phyloP scores from a whole-genome alignment of 2,113 vertebrate species.

The Maccullochella peelii region DNA sequence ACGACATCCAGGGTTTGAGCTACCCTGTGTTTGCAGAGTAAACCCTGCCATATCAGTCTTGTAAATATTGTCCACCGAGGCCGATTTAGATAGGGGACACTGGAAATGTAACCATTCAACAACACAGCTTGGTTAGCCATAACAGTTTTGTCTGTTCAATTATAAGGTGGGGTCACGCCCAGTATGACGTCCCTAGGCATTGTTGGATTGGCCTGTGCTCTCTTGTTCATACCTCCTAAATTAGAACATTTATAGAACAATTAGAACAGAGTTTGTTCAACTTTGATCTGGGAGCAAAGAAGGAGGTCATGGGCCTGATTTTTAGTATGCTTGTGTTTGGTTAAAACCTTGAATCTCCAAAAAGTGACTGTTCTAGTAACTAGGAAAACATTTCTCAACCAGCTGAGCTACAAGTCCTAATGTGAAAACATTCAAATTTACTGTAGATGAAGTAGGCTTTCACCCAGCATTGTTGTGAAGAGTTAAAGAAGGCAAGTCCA shows the following conservation, averaged over 20 bases:
- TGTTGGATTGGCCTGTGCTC: not conserved
- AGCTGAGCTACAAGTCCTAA: not conserved
- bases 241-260: too few relatives aligned
- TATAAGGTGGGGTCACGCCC: not conserved
- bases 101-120: conserved; percentile 1
- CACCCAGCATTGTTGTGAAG: not conserved
- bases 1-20: conserved; percentile 11
- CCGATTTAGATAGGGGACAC: conserved; percentile 19
- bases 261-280: not conserved
- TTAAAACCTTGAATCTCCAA: not conserved
- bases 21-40: conserved; percentile 33
- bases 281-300: not conserved
- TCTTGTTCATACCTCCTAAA: not conserved
- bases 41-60: conserved; percentile 24
- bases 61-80: conserved; percentile 31
- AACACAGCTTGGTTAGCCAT: not conserved
- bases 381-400: not conserved
- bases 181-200: not conserved
- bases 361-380: not conserved
- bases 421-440: not conserved
- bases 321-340: not conserved
- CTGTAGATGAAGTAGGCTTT: not conserved
- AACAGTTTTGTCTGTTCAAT: not conserved
- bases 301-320: not conserved
- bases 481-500: not conserved